Base-by-base conservation (phyloP, 2,888 invertebrate genomes). In the Nysson spinosus region DNA sequence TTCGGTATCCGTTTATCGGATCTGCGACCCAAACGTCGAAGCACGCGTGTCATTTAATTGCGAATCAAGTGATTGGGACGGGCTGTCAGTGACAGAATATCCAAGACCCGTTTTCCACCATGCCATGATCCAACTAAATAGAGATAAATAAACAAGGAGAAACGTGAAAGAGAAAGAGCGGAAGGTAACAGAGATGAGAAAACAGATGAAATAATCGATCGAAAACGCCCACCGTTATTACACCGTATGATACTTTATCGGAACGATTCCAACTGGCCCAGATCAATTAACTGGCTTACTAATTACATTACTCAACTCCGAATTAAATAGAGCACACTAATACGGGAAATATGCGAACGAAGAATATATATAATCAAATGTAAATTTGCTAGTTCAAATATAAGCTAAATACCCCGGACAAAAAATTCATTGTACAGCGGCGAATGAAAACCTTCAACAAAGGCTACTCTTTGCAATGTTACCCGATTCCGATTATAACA, bases 1-100 rank as follows among this genome's bases (percentile, higher is more conserved):
- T 61, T 49, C 37, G 24, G 26, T 14, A 7, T n/a, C 11, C 39
- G 11, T 35, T 32, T 22, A 44, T 5, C 26, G 46, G 44, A 44
- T 44, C 19, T 19, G 32, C 16, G 2, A 11, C 1, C 9, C 28
- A 42, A 49, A 52, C 46, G 50, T 4, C 20, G 32, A 11, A n/a
- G 40, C 44, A 43, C 42, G 61, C 37, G 72, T 54, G 50, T 57
- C 54, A 43, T 68, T 72, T 72, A 68, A 71, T 71, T 72, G 68
- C 39, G 61, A 72, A 42, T 42, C 35, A 28, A 64, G 19, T 47
- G 51, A 54, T 68, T 49, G 55, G 56, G 54, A 46, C 40, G 44
- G 44, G 37, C 68, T 58, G 71, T 71, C 72, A 68, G 20, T 16
- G 39, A 12, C 72, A 72, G 68, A 63, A 39, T 47, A 62, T 43